Evolutionary conservation across 2,113 vertebrate species (phyloP), one percentile per base, ranked within the genome.

Genomic region (Centropus unirufus): DNA sequence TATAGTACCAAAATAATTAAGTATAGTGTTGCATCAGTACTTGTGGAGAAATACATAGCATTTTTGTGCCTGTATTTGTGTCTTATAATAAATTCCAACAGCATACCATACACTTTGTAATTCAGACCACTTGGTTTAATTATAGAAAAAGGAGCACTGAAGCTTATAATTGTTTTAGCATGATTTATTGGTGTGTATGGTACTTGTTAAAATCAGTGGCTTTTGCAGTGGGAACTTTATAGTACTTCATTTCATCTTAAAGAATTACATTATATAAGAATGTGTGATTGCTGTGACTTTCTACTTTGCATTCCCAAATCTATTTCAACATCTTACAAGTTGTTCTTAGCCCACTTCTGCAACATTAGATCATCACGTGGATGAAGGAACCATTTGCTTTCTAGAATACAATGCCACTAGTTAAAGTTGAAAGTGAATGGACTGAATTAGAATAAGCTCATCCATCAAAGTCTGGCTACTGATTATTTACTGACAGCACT

Each of bases 391-490:
- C 20, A 4, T 81, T 96, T 87, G 69, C 83, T 89, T 87, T 91
- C 67, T 89, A 77, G 77, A 97, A 87, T 91, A 93, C 74, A 93
- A 61, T 95, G 80, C 87, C 74, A 57, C 82, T 95, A 84, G 95
- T 96, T 92, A 94, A 91, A 92, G 57, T 61, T 94, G 92, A 95
- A 94, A 97, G 84, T 87, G 89, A 93, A 85, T 59, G 78, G 77
- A 59, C 59, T 95, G 84, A 92, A 94, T 96, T 93, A 94, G 82
- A 93, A 93, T 92, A 83, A 89, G 93, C 34, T 96, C 77, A 95
- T 96, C 91, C 78, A 76, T 96, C 91, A 94, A 86, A 83, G 79
- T 46, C 83, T 81, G 72, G 47, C 79, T 96, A 70, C 85, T 83
- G 92, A 74, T 95, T 91, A 81, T 94, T 95, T 94, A 96, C 93